A percentile compares a stretch with the other conserved stretches of the same genome.
phyloP scores from a whole-genome alignment of 2,797 vertebrate species.

The Xenops minutus region DNA sequence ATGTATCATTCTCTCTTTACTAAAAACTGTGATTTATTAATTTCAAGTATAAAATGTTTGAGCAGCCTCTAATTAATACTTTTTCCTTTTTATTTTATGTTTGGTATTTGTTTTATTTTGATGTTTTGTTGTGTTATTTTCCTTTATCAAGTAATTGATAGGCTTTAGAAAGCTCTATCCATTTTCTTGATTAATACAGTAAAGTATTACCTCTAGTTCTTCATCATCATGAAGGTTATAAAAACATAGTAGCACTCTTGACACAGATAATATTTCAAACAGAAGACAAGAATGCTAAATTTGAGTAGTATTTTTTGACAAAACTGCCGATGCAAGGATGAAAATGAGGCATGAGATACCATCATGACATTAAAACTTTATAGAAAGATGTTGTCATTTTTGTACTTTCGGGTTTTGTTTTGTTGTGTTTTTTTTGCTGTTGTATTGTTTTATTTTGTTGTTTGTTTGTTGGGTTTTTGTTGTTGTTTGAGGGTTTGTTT shows the following conservation, averaged over 20 bases:
- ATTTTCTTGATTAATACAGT: constrained; percentile 65
- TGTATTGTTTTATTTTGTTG: no score
- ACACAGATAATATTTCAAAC: neutral
- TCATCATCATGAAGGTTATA: neutral
- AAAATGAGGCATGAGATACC: neutral
- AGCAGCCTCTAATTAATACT: constrained; percentile 20
- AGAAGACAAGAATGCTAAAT: neutral
- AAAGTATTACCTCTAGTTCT: constrained; percentile 47
- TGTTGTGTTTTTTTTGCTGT: neutral
- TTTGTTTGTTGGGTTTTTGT: neutral
- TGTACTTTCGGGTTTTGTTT: neutral
- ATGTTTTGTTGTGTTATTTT: neutral
- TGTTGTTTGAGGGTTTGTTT: neutral
- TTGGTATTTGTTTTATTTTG: neutral
- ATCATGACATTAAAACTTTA: neutral
- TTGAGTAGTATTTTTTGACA: neutral
- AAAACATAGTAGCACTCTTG: neutral
- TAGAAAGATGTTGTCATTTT: neutral
- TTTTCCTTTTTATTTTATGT: neutral
- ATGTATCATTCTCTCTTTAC: neutral
- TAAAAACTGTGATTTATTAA: constrained; percentile 45
- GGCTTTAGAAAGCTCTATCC: neutral
- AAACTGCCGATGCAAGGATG: neutral
- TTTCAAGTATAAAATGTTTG: constrained; percentile 17
- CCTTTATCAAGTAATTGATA: constrained; percentile 53